These are phyloP conservation scores for Lophochroa leadbeateri DNA, from an alignment of 2,113 vertebrate genomes.

Conservation along the genomic window DNA sequence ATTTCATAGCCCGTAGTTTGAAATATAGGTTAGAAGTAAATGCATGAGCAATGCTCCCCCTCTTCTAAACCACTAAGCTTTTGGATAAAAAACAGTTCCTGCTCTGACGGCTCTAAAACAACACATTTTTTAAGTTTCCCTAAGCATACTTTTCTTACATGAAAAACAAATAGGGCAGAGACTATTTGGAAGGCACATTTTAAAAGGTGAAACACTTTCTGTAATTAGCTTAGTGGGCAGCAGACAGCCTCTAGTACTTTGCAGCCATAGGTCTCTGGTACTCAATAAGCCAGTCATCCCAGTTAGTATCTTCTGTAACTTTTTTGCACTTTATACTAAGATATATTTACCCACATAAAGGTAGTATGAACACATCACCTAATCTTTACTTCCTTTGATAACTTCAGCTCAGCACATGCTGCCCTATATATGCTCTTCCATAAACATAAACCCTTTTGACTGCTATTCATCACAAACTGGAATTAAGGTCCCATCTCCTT, in stretches of 20 bases:
- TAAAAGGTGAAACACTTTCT: not conserved
- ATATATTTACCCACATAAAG: not conserved
- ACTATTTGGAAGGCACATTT: not conserved
- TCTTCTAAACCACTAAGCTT: not conserved
- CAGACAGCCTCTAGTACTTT: not conserved
- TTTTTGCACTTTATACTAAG: not conserved
- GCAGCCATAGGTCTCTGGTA: not conserved
- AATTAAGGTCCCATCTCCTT: not conserved
- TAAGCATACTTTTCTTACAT: not conserved
- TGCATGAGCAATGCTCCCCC: not conserved
- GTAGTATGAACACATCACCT: not conserved
- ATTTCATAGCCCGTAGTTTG: not conserved
- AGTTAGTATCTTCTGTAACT: not conserved
- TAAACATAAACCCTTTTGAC: not conserved
- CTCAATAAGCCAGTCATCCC: not conserved
- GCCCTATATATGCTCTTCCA: not conserved
- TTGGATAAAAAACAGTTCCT: not conserved
- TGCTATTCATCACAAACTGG: not conserved
- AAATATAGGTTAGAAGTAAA: not conserved
- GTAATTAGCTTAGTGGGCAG: rapidly evolving
- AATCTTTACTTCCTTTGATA: not conserved
- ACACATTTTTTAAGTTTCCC: not conserved
- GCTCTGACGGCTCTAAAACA: not conserved
- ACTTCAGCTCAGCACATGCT: not conserved
- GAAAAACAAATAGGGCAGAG: not conserved